Evolutionary conservation across 2,888 invertebrate species (phyloP), one percentile per base, ranked within the genome.

Genomic region (Pandemis cinnamomeana): DNA sequence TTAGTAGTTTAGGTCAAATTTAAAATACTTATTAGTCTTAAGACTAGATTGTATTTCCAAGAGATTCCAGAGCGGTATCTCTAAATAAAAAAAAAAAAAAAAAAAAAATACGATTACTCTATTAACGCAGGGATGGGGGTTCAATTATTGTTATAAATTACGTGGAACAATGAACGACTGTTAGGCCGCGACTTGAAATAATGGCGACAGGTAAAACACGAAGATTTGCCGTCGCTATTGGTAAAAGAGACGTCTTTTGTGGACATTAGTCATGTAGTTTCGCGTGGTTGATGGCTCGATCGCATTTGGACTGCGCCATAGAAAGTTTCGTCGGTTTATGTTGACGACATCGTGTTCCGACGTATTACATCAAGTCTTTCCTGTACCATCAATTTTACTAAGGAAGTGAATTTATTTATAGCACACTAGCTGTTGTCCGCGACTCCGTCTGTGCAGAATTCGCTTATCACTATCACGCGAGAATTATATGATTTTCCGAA

Each of bases 191-290:
- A 4, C 27, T 36, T 4, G 27, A 36, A 36, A 36, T 53, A n/a
- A 46, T 46, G 44, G 11, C 11, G 46, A 11, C 53, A 6, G 7
- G 5, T 13, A 15, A 55, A 55, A 7, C 20, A 55, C 55, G 20
- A 55, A 15, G 55, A 36, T 8, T 20, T 55, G 55, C 55, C 55
- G 8, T 20, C 8, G 53, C 6, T 15, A 13, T n/a, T 53, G 55
- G 7, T n/a, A 55, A 1, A 55, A 4, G 8, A 72, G 20, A 55
- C 8, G 8, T 20, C 11, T 11, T 8, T 27, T 67, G 36, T 42
- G 53, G 58, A 60, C 48, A 67, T 72, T 72, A 36, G 61, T 61
- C 67, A 27, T 20, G 41, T 60, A 42, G 42, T 67, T 67, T 67
- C 15, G 61, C 61, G 36, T 62, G 60, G 27, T 44, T 62, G 62